Percentiles rank a stretch among this genome's conserved stretches.
Conservation (phyloP, 2,797 vertebrate genomes). For the Echeneis naucrates region DNA sequence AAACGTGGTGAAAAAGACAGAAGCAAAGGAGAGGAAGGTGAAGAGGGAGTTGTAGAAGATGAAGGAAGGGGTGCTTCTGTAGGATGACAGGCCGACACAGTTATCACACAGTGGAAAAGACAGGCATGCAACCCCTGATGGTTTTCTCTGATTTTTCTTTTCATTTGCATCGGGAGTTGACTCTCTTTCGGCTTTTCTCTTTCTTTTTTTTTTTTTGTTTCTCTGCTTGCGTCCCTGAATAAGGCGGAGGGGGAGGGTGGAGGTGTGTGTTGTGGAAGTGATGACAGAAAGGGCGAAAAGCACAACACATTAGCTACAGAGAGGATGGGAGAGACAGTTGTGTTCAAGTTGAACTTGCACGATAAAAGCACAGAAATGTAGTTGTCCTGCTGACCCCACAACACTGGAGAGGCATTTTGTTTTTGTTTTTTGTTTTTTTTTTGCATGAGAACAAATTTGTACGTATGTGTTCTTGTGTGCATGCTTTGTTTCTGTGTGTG, state of each 20-base stretch:
- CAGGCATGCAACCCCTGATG: background rate
- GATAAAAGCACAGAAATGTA: constrained; percentile 34
- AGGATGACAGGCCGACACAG: background rate
- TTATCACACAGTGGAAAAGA: background rate
- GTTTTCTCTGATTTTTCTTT: background rate
- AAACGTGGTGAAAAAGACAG: background rate
- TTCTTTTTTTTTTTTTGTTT: constrained; percentile 22
- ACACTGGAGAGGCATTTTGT: background rate
- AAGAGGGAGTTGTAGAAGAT: background rate
- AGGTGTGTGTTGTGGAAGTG: constrained; percentile 6
- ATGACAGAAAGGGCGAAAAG: constrained; percentile 34
- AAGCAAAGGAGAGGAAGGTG: background rate
- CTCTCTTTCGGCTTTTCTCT: constrained; percentile 12
- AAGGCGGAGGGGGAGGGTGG: background rate
- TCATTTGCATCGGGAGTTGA: constrained; percentile 22
- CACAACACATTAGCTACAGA: constrained; percentile 1
- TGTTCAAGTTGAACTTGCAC: constrained; percentile 29
- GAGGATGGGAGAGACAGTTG: constrained; percentile 12
- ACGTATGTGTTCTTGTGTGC: constrained; percentile 23
- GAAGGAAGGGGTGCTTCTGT: background rate
- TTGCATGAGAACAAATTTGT: constrained; percentile 19
- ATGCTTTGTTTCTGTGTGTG: constrained; percentile 22
- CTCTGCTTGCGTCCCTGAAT: constrained; percentile 42
- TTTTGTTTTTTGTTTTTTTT: too few species aligned
- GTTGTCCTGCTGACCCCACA: constrained; percentile 11